Base-by-base conservation (phyloP, 2,113 vertebrate genomes). In the Eurystomus gularis region DNA sequence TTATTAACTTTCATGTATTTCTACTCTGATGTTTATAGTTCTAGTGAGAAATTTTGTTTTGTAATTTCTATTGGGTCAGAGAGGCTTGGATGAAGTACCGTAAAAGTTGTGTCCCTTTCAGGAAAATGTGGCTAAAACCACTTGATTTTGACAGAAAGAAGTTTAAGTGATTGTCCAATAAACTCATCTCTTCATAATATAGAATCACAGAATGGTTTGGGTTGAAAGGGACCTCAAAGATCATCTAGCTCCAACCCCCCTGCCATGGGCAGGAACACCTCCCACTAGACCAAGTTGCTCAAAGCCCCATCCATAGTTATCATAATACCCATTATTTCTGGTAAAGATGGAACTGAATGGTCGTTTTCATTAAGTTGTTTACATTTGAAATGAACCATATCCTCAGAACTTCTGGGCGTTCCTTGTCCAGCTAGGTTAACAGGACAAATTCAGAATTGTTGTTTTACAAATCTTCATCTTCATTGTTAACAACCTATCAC, bases 401-500 rank as follows among this genome's bases (percentile, higher is more conserved):
- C 57, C 72, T 90, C 58, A 78, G 70, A 70, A 89, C 33, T 75
- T 79, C 65, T 91, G 28, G 75, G 64, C 61, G 42, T 91, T 76
- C 54, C n/a, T n/a, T 51, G 55, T 81, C n/a, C 55, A 73, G n/a
- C 5, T 9, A 1, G 13, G 10, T 61, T 66, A 88, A 48, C 7
- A 54, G 18, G 25, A 44, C 11, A 82, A 57, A 33, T 58, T 58
- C 64, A 46, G 39, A 44, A 35, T 37, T 44, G 51, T 61, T 83
- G 33, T 40, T 71, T 24, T 62, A 75, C 19, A 71, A 80, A 82
- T 86, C 66, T 57, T 57, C 33, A 31, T 57, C 75, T 96, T 96
- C 42, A 11, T 37, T 39, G 55, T 44, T 46, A 75, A 76, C 7
- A 86, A 57, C 25, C 44, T 35, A 82, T 78, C 64, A 80, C 31